These are phyloP conservation scores for Psophia crepitans DNA, from an alignment of 2,113 vertebrate species.

Conservation along the genomic window DNA sequence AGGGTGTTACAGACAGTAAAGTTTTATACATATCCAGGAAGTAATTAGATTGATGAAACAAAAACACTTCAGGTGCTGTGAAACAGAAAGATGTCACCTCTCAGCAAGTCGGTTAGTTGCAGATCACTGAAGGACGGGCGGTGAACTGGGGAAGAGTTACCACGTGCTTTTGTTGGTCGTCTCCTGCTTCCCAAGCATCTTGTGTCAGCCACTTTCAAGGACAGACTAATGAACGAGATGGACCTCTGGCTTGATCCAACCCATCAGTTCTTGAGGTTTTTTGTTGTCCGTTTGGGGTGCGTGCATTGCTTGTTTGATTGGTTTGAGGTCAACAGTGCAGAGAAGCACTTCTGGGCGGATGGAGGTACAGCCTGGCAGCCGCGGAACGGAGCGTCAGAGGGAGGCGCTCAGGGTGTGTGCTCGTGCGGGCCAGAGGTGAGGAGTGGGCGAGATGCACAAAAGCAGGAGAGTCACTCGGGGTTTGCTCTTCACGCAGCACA, in stretches of 20 bases:
- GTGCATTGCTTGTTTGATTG: neutral
- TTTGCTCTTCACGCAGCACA: neutral
- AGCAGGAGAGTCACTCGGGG: accelerated
- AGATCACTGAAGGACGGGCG: neutral
- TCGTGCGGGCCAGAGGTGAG: accelerated
- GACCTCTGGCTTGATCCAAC: neutral
- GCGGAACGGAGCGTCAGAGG: neutral
- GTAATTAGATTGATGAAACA: neutral
- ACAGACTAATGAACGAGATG: neutral
- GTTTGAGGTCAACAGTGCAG: neutral
- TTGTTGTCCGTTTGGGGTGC: neutral
- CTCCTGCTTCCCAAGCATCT: neutral
- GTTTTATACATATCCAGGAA: neutral
- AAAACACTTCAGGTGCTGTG: neutral
- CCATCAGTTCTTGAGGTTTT: neutral
- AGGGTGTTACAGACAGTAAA: neutral
- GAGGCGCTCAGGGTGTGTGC: neutral
- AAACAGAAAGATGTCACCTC: neutral
- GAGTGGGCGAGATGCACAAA: neutral
- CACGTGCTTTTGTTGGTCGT: neutral
- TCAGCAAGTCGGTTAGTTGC: neutral
- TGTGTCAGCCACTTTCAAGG: neutral
- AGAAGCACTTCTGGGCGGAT: neutral
- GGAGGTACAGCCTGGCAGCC: neutral
- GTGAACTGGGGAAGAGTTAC: neutral